Evolutionary conservation across 2,113 vertebrate species (phyloP), one percentile per base, ranked within the genome.

Genomic region (Apeltes quadracus): DNA sequence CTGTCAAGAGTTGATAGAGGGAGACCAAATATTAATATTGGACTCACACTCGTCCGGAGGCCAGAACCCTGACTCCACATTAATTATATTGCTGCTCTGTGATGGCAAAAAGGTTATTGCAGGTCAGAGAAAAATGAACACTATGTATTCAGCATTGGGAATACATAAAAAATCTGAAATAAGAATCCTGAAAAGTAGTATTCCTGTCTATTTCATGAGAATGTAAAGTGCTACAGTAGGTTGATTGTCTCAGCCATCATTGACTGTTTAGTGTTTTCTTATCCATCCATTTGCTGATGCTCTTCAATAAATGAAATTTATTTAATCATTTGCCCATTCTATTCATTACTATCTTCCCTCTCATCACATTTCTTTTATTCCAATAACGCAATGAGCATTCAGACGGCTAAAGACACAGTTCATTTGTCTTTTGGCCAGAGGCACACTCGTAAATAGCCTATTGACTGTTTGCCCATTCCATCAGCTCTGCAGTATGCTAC

Each of bases 401-500:
- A 81, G 63, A 57, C 67, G 39, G 29, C 68, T 67, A 76, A 66
- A 81, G 83, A 79, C 27, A 68, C 57, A 62, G 25, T 86, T 62
- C n/a, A 77, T 89, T 66, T 86, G 10, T 70, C 20, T 64, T 22
- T 46, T 32, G 38, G 79, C 73, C 66, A 80, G 32, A 68, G 51
- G 56, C 58, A 36, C 5, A 7, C 36, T 75, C 67, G 84, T 84
- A 78, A 89, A 90, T 87, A 83, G 71, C 78, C 53, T 1, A 57
- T 69, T 39, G 44, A 78, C 61, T 61, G 20, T 50, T 61, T 84
- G 68, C 48, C 54, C 48, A 4, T 58, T 63, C 25, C 71, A 66
- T 69, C 56, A 76, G 67, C 66, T 51, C 22, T 23, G 14, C 64
- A 23, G 34, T 23, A 32, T 38, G 6, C 65, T 44, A 46, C 23